Conservation (phyloP, 2,113 vertebrate genomes). For the Nanger granti region DNA sequence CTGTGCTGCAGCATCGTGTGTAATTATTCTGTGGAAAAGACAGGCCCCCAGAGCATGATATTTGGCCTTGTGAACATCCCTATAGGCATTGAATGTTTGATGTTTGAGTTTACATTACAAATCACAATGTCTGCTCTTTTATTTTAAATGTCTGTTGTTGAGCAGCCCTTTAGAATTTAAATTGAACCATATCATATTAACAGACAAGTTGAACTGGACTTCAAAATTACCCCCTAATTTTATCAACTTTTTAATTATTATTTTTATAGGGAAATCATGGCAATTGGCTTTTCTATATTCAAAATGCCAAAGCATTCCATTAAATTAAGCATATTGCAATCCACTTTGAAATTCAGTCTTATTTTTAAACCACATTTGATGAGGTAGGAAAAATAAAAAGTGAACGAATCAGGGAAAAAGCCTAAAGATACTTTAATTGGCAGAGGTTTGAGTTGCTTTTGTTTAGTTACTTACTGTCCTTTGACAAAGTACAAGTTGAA, state of each 20-base stretch:
- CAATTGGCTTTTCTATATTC: constrained; percentile 50
- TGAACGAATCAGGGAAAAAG: constrained; percentile 61
- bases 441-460: constrained; percentile 70
- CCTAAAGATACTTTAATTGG: constrained; percentile 76
- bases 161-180: constrained; percentile 47
- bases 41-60: constrained; percentile 4
- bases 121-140: constrained; percentile 63
- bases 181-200: constrained; percentile 31
- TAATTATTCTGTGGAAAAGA: constrained; percentile 39
- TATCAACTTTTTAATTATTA: constrained; percentile 62
- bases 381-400: constrained; percentile 65
- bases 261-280: constrained; percentile 51
- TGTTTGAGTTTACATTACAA: constrained; percentile 70
- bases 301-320: constrained; percentile 56
- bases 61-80: constrained; percentile 59
- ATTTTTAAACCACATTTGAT: constrained; percentile 71
- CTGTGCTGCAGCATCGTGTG: not conserved
- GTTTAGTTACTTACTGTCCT: constrained; percentile 70
- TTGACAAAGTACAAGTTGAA: constrained; percentile 72
- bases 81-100: constrained; percentile 47
- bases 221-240: constrained; percentile 38
- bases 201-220: constrained; percentile 32
- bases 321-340: not conserved
- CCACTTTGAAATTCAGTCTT: constrained; percentile 37
- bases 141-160: constrained; percentile 53